These are phyloP conservation scores for Lamellibrachia luymesi DNA, from an alignment of 1,140 invertebrate species.

Conservation along the genomic window DNA sequence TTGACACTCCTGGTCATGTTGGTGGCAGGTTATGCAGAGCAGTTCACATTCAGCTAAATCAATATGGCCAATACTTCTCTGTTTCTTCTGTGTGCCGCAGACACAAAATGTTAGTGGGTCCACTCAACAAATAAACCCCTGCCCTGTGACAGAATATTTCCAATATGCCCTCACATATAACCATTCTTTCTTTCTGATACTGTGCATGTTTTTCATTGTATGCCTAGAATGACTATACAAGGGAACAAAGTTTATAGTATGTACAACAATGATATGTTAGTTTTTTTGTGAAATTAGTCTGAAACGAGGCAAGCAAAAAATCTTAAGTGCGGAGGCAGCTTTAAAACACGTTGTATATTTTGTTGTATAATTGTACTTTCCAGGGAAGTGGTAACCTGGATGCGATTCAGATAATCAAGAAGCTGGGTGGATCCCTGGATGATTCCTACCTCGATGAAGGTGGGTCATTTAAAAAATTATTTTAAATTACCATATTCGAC, in stretches of 20 bases:
- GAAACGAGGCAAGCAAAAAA: no score
- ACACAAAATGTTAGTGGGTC: no score
- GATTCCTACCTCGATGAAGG: slow-evolving; percentile 98
- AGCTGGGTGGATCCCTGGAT: slow-evolving; percentile 83
- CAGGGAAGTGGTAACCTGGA: slow-evolving; percentile 87
- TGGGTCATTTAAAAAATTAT: slow-evolving; percentile 35
- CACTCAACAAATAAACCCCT: no score
- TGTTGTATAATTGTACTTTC: slow-evolving; percentile 17
- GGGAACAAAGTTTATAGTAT: background rate
- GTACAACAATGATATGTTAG: background rate
- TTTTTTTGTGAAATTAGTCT: background rate
- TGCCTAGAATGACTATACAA: no score
- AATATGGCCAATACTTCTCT: no score
- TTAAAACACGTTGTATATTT: background rate
- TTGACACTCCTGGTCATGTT: background rate
- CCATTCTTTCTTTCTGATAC: no score
- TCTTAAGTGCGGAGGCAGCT: no score
- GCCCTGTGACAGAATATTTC: no score
- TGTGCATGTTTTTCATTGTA: no score
- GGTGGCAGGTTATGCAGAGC: background rate
- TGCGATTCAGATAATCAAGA: slow-evolving; percentile 98
- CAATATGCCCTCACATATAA: no score
- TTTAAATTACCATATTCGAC: background rate
- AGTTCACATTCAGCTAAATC: no score
- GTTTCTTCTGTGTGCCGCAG: no score